Evolutionary conservation across 2,888 invertebrate species (phyloP).

Genomic region (Steinernema carpocapsae): DNA sequence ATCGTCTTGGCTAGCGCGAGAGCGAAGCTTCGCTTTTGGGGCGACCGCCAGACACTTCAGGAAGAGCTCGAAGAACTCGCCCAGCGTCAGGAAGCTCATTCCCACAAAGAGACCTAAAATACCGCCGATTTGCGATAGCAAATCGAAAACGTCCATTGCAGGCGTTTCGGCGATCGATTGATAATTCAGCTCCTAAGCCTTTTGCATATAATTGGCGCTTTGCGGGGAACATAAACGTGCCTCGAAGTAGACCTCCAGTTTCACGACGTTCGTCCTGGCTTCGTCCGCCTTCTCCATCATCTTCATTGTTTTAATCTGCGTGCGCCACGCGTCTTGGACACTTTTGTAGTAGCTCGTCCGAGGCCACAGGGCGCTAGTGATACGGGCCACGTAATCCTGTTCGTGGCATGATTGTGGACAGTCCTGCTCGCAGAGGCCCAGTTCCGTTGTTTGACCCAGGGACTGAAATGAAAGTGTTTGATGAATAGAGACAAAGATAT

Average conservation of each 20-base stretch:
- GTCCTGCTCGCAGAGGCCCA: slow-evolving; percentile 13
- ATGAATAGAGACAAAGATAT: too few species aligned
- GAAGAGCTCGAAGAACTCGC: slow-evolving; percentile 36
- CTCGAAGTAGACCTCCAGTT: slow-evolving; percentile 34
- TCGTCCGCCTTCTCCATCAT: slow-evolving; percentile 24
- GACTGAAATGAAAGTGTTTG: background rate
- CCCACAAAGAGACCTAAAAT: slow-evolving; percentile 28
- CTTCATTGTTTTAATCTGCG: slow-evolving; percentile 1
- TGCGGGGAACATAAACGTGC: background rate
- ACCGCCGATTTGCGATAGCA: slow-evolving; percentile 33
- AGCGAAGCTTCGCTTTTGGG: slow-evolving; percentile 26
- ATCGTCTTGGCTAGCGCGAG: slow-evolving; percentile 20
- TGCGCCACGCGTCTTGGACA: slow-evolving; percentile 4
- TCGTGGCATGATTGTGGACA: slow-evolving; percentile 35
- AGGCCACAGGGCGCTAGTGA: slow-evolving; percentile 31
- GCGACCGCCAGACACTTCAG: slow-evolving; percentile 19
- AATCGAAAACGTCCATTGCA: slow-evolving; percentile 18
- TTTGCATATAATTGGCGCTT: background rate
- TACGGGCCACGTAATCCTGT: slow-evolving; percentile 10
- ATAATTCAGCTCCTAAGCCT: slow-evolving; percentile 26
- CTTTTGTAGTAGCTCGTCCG: slow-evolving; percentile 25
- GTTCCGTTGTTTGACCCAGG: slow-evolving; percentile 10
- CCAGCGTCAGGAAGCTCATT: slow-evolving; percentile 5
- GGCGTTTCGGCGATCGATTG: slow-evolving; percentile 33
- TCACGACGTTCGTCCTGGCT: slow-evolving; percentile 21